Evolutionary conservation across 2,113 vertebrate species (phyloP).

Genomic region (Stictonetta naevosa): DNA sequence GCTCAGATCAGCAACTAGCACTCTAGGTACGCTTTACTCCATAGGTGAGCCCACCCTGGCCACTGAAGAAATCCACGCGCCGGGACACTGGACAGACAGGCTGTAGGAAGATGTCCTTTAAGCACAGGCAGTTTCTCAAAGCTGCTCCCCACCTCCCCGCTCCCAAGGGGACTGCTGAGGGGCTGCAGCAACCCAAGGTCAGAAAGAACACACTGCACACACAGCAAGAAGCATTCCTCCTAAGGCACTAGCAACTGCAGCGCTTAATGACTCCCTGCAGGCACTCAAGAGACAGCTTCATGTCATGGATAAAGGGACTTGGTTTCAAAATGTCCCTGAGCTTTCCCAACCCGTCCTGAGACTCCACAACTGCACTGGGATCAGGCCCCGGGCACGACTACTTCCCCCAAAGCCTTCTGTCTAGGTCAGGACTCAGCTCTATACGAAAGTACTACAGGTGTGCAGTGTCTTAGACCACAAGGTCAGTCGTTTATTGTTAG

Average conservation of each 20-base stretch:
- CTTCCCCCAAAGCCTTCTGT: not conserved
- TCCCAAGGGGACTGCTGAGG: not conserved
- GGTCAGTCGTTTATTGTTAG: slow-evolving; percentile 42
- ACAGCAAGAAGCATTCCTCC: not conserved
- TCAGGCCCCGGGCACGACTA: not conserved
- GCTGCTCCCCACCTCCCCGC: not conserved
- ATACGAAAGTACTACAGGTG: not conserved
- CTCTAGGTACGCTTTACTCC: slow-evolving; percentile 47
- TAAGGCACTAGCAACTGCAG: not conserved
- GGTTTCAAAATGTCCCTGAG: not conserved
- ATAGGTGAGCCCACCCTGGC: slow-evolving; percentile 30
- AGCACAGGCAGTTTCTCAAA: not conserved
- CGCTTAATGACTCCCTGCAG: not conserved
- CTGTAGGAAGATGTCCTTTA: slow-evolving; percentile 44
- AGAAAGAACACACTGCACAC: not conserved
- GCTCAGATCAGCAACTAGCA: slow-evolving; percentile 8
- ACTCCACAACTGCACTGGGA: not conserved
- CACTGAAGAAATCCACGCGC: slow-evolving; percentile 19
- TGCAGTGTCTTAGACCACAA: not conserved
- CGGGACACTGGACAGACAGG: not conserved
- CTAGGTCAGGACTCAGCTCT: not conserved
- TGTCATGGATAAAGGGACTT: not conserved
- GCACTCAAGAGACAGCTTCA: not conserved
- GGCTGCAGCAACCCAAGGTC: not conserved
- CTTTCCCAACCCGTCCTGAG: not conserved